phyloP scores from a whole-genome alignment of 1,140 invertebrate species.

The Belonocnema kinseyi region DNA sequence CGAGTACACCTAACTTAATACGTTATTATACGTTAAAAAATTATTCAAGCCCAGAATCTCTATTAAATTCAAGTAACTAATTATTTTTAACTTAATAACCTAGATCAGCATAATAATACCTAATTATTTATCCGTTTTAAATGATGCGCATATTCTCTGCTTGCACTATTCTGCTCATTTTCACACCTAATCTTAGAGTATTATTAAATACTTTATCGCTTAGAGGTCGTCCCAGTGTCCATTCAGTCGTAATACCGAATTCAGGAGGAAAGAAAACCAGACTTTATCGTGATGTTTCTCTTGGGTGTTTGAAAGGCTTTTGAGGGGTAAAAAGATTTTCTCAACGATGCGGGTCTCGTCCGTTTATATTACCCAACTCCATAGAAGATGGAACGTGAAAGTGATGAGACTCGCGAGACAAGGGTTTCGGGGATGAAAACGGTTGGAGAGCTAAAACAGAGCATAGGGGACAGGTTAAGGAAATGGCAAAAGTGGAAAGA shows the following conservation, averaged over 20 bases:
- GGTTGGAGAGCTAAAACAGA: slow-evolving; percentile 21
- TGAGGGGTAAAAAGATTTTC: slow-evolving; percentile 5
- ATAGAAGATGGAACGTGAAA: slow-evolving; percentile 13
- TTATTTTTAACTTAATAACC: too few relatives aligned
- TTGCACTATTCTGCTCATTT: not conserved
- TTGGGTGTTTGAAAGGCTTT: slow-evolving; percentile 16
- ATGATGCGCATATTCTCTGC: not conserved
- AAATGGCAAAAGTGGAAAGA: not conserved
- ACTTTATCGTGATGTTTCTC: slow-evolving; percentile 27
- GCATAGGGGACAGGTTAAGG: slow-evolving; percentile 29
- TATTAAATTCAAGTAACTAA: too few relatives aligned
- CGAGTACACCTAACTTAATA: too few relatives aligned
- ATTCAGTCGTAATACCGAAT: not conserved
- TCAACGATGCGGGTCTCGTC: slow-evolving; percentile 6
- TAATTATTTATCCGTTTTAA: too few relatives aligned
- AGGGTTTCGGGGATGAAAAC: slow-evolving; percentile 20
- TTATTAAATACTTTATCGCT: slow-evolving; percentile 13
- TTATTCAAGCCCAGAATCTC: too few relatives aligned
- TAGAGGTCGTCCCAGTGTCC: not conserved
- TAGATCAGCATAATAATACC: too few relatives aligned
- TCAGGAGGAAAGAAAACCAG: slow-evolving; percentile 7
- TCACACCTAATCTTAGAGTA: not conserved
- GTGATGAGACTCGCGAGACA: slow-evolving; percentile 25
- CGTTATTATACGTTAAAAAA: too few relatives aligned
- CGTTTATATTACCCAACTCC: not conserved